Conservation (phyloP, 2,797 vertebrate genomes). For the Cossypha polioptera region DNA sequence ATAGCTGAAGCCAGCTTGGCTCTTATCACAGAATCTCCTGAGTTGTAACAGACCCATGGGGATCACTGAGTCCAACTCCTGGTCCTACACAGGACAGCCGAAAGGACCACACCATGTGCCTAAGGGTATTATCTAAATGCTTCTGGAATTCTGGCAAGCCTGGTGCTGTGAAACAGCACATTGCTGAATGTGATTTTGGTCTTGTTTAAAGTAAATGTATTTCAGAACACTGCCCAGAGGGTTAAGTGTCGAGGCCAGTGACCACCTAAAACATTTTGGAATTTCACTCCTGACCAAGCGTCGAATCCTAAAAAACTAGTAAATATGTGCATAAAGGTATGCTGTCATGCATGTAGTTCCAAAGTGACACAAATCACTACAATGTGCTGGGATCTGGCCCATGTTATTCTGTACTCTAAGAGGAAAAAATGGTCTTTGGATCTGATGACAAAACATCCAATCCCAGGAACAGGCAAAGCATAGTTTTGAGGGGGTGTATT, state of each 20-base stretch:
- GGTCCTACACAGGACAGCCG: background rate
- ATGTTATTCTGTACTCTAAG: rapidly evolving
- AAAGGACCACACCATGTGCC: background rate
- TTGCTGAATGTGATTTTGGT: background rate
- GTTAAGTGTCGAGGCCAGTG: background rate
- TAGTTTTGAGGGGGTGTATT: background rate
- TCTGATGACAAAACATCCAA: background rate
- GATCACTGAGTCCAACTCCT: background rate
- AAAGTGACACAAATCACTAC: background rate
- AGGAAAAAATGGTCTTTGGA: background rate
- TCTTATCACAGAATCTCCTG: background rate
- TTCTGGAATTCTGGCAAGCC: background rate
- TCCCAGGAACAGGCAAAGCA: background rate
- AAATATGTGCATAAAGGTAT: background rate
- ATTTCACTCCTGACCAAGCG: background rate
- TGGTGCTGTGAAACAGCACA: background rate
- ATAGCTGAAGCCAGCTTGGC: background rate
- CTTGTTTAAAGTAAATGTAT: background rate
- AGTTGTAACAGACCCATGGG: background rate
- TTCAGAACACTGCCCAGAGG: background rate
- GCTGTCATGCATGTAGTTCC: background rate
- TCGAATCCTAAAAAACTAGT: background rate
- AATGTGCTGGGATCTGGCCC: background rate
- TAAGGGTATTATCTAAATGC: background rate
- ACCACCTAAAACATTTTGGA: background rate